These are phyloP conservation scores for Holothuria leucospilota DNA, from an alignment of 53 echinoderm and acorn worm genomes.

Conservation along the genomic window DNA sequence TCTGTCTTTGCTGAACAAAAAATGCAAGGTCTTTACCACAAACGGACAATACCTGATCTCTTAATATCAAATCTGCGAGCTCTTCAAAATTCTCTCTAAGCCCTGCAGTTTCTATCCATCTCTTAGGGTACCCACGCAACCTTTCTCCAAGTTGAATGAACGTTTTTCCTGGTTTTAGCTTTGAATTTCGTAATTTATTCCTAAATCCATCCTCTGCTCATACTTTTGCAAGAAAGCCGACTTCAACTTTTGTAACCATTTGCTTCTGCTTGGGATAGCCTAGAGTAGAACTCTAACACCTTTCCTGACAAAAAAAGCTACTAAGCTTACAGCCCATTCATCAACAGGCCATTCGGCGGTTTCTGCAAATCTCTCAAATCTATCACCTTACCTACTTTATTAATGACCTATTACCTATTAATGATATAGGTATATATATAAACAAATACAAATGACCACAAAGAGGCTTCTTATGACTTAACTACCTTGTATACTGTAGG, in stretches of 20 bases:
- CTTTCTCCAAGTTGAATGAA: too few relatives aligned
- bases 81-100: neutral
- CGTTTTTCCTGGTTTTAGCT: too few relatives aligned
- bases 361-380: constrained; percentile 51
- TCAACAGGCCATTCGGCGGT: constrained; percentile 22
- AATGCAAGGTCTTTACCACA: constrained; percentile 18
- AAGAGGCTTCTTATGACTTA: too few relatives aligned
- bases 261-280: constrained; percentile 25
- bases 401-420: too few relatives aligned
- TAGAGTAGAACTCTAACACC: constrained; percentile 48
- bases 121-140: constrained; percentile 41
- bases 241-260: constrained; percentile 37
- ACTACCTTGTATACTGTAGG: too few relatives aligned
- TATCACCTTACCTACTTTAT: too few relatives aligned
- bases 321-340: constrained; percentile 49
- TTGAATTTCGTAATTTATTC: too few relatives aligned
- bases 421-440: too few relatives aligned
- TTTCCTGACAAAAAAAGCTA: constrained; percentile 49
- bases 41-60: constrained; percentile 39
- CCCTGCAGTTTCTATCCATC: constrained; percentile 38
- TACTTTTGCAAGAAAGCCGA: constrained; percentile 45
- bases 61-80: constrained; percentile 38
- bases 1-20: constrained; percentile 44
- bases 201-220: constrained; percentile 49
- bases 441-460: too few relatives aligned